A percentile compares a stretch with the other conserved stretches of the same genome.
Conservation (phyloP, 2,888 invertebrate species). For the Agriopis marginaria region DNA sequence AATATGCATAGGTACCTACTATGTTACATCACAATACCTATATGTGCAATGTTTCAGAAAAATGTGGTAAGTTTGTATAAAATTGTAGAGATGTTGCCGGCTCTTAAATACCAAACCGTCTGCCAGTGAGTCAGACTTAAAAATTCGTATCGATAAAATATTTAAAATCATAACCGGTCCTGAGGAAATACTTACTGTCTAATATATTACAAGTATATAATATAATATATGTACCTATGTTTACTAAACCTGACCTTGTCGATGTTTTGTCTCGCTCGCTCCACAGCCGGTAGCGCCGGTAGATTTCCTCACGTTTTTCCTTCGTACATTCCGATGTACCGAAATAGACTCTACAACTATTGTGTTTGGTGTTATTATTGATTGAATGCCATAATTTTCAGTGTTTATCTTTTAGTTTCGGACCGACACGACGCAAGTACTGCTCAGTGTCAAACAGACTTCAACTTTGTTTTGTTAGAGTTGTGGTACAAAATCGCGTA, state of each 20-base stretch:
- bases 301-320: constrained; percentile 79
- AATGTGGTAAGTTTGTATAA: neutral
- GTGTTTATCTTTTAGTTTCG: constrained; percentile 70
- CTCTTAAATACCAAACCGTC: neutral
- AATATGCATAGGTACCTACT: too few relatives aligned
- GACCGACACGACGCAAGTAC: constrained; percentile 52
- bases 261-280: constrained; percentile 64
- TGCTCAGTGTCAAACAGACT: constrained; percentile 37
- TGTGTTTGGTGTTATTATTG: constrained; percentile 55
- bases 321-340: constrained; percentile 49
- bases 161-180: constrained; percentile 35
- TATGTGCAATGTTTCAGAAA: too few relatives aligned
- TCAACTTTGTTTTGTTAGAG: constrained; percentile 37
- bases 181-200: constrained; percentile 40
- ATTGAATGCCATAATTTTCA: constrained; percentile 57
- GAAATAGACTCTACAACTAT: constrained; percentile 55
- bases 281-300: constrained; percentile 55
- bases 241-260: constrained; percentile 77
- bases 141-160: constrained; percentile 13
- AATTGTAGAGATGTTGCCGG: neutral
- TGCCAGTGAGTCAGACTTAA: constrained; percentile 14
- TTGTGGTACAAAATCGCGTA: constrained; percentile 50
- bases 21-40: too few relatives aligned
- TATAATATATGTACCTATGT: constrained; percentile 55
- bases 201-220: constrained; percentile 39